Evolutionary conservation across 2,113 vertebrate species (phyloP).

Genomic region (Hemicordylus capensis): DNA sequence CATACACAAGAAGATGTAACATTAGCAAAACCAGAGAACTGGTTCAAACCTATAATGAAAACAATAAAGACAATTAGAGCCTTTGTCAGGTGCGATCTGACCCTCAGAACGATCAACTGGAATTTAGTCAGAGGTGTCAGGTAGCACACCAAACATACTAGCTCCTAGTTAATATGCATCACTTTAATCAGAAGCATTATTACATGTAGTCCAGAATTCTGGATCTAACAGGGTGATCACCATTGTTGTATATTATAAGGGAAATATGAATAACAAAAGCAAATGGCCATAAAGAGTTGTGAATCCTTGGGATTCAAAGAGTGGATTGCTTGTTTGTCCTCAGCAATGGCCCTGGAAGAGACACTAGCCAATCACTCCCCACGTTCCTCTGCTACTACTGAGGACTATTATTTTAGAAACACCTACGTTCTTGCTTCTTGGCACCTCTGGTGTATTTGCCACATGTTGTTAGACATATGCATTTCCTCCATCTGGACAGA

Average conservation of each 20-base stretch:
- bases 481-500: background rate
- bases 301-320: background rate
- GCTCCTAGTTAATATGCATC: background rate
- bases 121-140: background rate
- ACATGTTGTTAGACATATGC: background rate
- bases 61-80: background rate
- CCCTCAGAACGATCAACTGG: background rate
- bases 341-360: background rate
- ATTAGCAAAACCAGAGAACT: background rate
- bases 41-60: slow-evolving; percentile 1
- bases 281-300: slow-evolving; percentile 45
- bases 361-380: background rate
- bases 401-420: background rate
- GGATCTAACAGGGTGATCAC: slow-evolving; percentile 47
- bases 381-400: background rate
- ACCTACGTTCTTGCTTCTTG: background rate
- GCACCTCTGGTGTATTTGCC: background rate
- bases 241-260: slow-evolving; percentile 50
- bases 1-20: background rate
- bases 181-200: slow-evolving; percentile 17
- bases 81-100: background rate
- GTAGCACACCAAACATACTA: background rate
- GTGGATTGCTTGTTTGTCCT: background rate
- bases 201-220: slow-evolving; percentile 47
- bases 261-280: slow-evolving; percentile 48